Evolutionary conservation across 2,113 vertebrate species (phyloP), one percentile per base, ranked within the genome.

Genomic region (Eudyptes chrysolophus): DNA sequence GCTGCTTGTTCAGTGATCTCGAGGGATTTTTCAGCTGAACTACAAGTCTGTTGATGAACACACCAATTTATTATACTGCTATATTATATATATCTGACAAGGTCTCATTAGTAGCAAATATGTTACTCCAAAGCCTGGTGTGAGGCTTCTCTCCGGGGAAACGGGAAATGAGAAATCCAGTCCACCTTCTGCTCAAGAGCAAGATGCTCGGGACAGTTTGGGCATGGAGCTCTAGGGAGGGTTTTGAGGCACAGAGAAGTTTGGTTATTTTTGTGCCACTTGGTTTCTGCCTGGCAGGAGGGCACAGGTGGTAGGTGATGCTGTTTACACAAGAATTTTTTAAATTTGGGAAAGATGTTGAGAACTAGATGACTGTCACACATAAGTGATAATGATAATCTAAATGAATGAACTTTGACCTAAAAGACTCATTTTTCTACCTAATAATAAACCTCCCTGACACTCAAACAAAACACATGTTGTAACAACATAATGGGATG

Each of bases 191-290:
- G 52, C 42, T 46, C 42, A 44, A 46, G 44, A 74, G 11, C 11
- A 29, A 49, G 55, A 48, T 49, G 75, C 19, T 61, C 11, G 14
- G 90, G 61, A 10, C 13, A 34, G 16, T 34, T 30, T 30, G 34
- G 42, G 22, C 20, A 36, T 9, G 32, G 32, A 84, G 25, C 9
- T 62, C 42, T 8, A 22, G 9, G 27, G 16, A 62, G 24, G 17
- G 38, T 16, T 54, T 55, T n/a, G 49, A 32, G 20, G 12, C 27
- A 36, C 0, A 0, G 29, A 57, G 29, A 62, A n/a, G 3, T 36
- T 46, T 58, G 25, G 36, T 21, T 76, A 5, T 62, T 72, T 66
- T 52, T n/a, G 16, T 10, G 29, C 18, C 32, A 16, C 42, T 26
- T 8, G 12, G 46, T 38, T 84, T 72, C 44, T 74, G 7, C 38